Evolutionary conservation across 2,113 vertebrate species (phyloP).

Genomic region (Scolopax mira): DNA sequence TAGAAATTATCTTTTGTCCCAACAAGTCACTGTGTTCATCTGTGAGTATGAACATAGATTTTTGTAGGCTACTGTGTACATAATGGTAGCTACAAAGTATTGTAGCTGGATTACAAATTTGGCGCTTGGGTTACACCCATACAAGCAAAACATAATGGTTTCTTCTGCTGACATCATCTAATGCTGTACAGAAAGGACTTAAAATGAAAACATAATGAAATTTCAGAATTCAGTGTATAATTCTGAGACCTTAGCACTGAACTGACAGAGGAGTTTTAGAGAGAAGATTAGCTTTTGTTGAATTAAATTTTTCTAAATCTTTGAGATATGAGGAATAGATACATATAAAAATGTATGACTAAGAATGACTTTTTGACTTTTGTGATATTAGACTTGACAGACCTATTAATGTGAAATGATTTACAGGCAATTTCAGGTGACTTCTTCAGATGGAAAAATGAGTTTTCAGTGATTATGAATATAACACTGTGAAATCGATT

Average conservation of each 20-base stretch:
- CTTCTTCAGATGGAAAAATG: not conserved
- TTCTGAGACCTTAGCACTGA: not conserved
- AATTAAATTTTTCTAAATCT: not conserved
- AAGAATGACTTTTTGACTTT: not conserved
- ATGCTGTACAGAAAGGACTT: not conserved
- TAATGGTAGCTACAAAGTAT: not conserved
- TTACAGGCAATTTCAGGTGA: constrained; percentile 12
- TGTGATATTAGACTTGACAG: not conserved
- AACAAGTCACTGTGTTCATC: not conserved
- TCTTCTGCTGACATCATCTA: not conserved
- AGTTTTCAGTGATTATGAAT: not conserved
- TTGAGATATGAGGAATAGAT: not conserved
- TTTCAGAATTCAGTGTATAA: not conserved
- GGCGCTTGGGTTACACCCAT: not conserved
- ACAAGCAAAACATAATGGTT: not conserved
- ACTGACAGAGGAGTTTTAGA: not conserved
- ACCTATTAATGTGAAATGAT: not conserved
- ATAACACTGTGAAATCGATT: not conserved
- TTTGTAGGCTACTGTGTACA: not conserved
- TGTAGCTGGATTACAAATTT: not conserved
- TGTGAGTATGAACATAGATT: not conserved
- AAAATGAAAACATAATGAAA: not conserved
- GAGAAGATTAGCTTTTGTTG: not conserved
- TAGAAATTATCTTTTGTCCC: not conserved
- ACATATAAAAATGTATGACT: not conserved